These are phyloP conservation scores for Zootermopsis nevadensis DNA, from an alignment of 2,888 invertebrate genomes.

Conservation along the genomic window DNA sequence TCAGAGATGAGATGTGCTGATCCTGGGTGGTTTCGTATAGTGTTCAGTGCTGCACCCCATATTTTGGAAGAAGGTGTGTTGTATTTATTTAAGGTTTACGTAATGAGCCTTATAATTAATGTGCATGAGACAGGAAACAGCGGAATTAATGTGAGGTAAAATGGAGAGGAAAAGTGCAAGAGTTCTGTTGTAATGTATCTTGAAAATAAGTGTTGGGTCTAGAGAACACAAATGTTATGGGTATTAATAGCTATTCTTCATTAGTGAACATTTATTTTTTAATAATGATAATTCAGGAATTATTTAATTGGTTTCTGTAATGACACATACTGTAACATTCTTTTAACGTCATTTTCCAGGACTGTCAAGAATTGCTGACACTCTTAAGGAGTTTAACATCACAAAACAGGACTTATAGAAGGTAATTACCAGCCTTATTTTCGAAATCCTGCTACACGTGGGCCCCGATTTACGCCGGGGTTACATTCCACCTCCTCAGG, in stretches of 20 bases:
- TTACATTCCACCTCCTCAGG: no score
- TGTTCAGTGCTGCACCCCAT: background rate
- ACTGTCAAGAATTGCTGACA: background rate
- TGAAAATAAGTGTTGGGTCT: no score
- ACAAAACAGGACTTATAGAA: no score
- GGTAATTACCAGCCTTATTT: no score
- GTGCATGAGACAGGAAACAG: no score
- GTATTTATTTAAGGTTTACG: background rate
- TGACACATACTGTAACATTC: background rate
- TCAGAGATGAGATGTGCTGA: slow-evolving; percentile 14
- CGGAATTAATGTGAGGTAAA: background rate
- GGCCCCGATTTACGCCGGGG: no score
- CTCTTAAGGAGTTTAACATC: background rate
- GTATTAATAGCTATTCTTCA: background rate
- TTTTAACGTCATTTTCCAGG: background rate
- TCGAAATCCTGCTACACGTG: no score
- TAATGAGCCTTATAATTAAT: background rate
- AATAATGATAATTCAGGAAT: background rate
- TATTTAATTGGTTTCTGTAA: background rate
- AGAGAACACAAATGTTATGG: no score
- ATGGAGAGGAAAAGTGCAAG: background rate
- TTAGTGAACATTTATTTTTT: background rate
- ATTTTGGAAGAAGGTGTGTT: slow-evolving; percentile 20
- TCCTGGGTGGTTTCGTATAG: slow-evolving; percentile 31
- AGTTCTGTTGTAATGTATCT: background rate